Evolutionary conservation across 2,888 invertebrate genomes (phyloP).

Genomic region (Taenaris catops): DNA sequence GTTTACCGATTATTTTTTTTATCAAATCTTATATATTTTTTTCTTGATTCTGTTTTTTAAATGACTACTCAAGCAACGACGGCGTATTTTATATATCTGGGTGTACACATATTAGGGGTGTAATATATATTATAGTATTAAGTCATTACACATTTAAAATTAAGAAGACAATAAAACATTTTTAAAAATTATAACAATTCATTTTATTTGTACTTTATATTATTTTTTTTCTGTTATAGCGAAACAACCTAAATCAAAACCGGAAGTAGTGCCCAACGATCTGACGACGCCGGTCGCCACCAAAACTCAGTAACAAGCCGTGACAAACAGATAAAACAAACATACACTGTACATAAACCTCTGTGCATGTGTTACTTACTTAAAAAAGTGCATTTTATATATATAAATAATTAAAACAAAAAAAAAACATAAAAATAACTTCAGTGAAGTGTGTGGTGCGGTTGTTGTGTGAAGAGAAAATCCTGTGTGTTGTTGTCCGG

Average conservation of each 20-base stretch:
- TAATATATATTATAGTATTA: too few species aligned
- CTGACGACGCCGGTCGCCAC: conserved; percentile 38
- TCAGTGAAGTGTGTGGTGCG: conserved; percentile 19
- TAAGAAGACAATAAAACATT: too few species aligned
- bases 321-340: conserved; percentile 7
- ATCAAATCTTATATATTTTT: too few species aligned
- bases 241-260: conserved; percentile 54
- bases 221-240: too few species aligned
- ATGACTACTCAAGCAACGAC: too few species aligned
- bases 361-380: conserved; percentile 27
- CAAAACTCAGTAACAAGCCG: conserved; percentile 44
- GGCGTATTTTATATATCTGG: too few species aligned
- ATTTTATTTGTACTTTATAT: too few species aligned
- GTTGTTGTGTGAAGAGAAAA: conserved; percentile 1
- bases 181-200: too few species aligned
- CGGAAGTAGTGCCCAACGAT: conserved; percentile 38
- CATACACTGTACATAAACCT: conserved; percentile 23
- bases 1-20: too few species aligned
- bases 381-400: conserved; percentile 32
- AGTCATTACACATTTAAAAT: too few species aligned
- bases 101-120: too few species aligned
- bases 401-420: conserved; percentile 27
- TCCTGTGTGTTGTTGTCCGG: conserved; percentile 22
- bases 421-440: conserved; percentile 24
- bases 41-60: too few species aligned